These are phyloP conservation scores for Lathronympha strigana DNA, from an alignment of 2,888 invertebrate species.

Conservation along the genomic window DNA sequence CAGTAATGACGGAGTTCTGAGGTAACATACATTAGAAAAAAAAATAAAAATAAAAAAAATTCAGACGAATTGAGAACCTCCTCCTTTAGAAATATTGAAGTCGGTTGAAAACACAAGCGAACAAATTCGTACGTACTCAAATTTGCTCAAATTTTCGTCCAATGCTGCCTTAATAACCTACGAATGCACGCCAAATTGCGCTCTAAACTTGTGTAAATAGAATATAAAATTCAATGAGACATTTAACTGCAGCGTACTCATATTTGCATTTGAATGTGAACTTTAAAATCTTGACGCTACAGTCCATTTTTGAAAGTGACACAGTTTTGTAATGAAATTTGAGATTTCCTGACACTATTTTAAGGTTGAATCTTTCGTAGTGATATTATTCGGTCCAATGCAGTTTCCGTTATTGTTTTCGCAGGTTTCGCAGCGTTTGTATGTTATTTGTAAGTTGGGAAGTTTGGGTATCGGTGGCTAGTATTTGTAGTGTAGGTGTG, in stretches of 20 bases:
- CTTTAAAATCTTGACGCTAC: slow-evolving; percentile 33
- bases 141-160: slow-evolving; percentile 35
- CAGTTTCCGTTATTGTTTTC: slow-evolving; percentile 62
- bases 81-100: too few species aligned
- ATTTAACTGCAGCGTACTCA: slow-evolving; percentile 17
- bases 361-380: slow-evolving; percentile 36
- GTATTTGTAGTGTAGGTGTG: too few species aligned
- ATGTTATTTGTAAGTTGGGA: slow-evolving; percentile 27
- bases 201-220: slow-evolving; percentile 44
- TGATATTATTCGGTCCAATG: slow-evolving; percentile 52
- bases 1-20: too few species aligned
- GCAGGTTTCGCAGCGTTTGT: slow-evolving; percentile 53
- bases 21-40: too few species aligned
- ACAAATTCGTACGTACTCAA: slow-evolving; percentile 32
- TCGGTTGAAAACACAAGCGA: slow-evolving; percentile 30
- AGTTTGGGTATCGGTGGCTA: too few species aligned
- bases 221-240: slow-evolving; percentile 44
- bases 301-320: slow-evolving; percentile 29
- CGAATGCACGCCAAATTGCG: slow-evolving; percentile 43
- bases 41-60: too few species aligned
- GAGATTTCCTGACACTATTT: not conserved
- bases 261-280: slow-evolving; percentile 41
- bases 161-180: slow-evolving; percentile 34
- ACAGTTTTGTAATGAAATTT: slow-evolving; percentile 7
- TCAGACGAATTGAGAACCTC: too few species aligned